phyloP scores from a whole-genome alignment of 2,888 invertebrate species.

The Acanthococcus lagerstroemiae region DNA sequence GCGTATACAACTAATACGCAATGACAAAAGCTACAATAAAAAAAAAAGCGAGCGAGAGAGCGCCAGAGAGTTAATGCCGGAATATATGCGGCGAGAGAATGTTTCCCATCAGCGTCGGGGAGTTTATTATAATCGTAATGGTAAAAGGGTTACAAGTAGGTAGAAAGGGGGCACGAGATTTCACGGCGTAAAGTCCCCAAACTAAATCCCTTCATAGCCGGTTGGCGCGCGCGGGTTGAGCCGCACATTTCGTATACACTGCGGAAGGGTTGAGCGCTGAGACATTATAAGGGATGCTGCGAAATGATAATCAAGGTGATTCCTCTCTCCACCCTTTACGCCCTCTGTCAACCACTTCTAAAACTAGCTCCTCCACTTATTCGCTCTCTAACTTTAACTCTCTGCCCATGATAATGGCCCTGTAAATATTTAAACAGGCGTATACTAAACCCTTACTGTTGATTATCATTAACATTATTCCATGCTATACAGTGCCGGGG shows the following conservation, averaged over 20 bases:
- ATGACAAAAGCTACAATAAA: background rate
- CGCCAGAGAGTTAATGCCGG: slow-evolving; percentile 24
- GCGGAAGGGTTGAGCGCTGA: slow-evolving; percentile 30
- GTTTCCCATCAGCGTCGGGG: slow-evolving; percentile 27
- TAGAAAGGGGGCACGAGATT: slow-evolving; percentile 26
- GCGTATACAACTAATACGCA: background rate
- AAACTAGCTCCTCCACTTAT: slow-evolving; percentile 31
- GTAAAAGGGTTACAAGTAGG: slow-evolving; percentile 23
- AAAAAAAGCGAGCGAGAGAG: background rate
- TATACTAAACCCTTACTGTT: slow-evolving; percentile 31
- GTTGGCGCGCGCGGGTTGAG: slow-evolving; percentile 21
- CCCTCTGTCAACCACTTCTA: slow-evolving; percentile 31
- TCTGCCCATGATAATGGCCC: slow-evolving; percentile 30
- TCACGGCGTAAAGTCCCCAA: slow-evolving; percentile 30
- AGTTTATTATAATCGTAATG: slow-evolving; percentile 26
- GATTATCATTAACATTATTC: slow-evolving; percentile 31
- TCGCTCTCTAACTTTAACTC: slow-evolving; percentile 31
- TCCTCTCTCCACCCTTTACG: slow-evolving; percentile 25
- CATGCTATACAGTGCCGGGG: slow-evolving; percentile 27
- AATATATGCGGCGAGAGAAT: slow-evolving; percentile 30
- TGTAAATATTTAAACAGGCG: slow-evolving; percentile 31
- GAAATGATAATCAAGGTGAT: slow-evolving; percentile 31
- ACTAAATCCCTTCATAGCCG: slow-evolving; percentile 31
- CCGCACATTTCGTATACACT: slow-evolving; percentile 16
- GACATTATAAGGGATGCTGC: slow-evolving; percentile 28